Percentiles rank a stretch among this genome's conserved stretches.
Evolutionary conservation across 37 sponge, comb jelly and placozoan species (phyloP).

Genomic region (Ianthella basta): DNA sequence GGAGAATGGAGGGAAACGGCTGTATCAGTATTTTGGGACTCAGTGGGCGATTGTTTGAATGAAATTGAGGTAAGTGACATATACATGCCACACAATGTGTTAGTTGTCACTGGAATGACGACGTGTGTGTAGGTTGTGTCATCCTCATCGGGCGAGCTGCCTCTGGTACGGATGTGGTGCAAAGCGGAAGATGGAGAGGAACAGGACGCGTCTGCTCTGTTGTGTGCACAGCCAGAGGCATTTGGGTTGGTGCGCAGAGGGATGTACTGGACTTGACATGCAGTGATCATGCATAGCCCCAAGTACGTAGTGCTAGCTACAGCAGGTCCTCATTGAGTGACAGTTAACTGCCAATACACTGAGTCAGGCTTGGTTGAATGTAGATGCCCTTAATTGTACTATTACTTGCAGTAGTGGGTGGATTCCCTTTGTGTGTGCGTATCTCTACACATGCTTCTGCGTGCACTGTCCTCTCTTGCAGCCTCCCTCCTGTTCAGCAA

Average conservation of each 20-base stretch:
- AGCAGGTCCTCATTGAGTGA: no score
- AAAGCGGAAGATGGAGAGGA: background rate
- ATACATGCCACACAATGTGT: no score
- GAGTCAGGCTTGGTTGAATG: no score
- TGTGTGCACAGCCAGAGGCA: background rate
- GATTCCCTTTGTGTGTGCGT: no score
- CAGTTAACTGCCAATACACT: no score
- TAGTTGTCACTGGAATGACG: no score
- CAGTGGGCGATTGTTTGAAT: background rate
- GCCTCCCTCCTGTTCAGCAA: background rate
- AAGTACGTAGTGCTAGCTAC: no score
- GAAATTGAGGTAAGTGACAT: background rate
- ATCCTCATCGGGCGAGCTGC: background rate
- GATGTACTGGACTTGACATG: no score
- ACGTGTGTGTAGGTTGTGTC: constrained; percentile 20
- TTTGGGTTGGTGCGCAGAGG: constrained; percentile 23
- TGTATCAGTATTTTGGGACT: background rate
- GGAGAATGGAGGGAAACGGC: constrained; percentile 1
- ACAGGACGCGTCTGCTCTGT: background rate
- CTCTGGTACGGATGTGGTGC: background rate
- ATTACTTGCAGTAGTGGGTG: no score
- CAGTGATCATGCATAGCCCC: no score
- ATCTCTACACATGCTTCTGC: background rate
- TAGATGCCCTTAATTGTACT: no score
- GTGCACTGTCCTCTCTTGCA: background rate